These are phyloP conservation scores for Erethizon dorsatum DNA, from an alignment of 2,797 vertebrate genomes.

Conservation along the genomic window DNA sequence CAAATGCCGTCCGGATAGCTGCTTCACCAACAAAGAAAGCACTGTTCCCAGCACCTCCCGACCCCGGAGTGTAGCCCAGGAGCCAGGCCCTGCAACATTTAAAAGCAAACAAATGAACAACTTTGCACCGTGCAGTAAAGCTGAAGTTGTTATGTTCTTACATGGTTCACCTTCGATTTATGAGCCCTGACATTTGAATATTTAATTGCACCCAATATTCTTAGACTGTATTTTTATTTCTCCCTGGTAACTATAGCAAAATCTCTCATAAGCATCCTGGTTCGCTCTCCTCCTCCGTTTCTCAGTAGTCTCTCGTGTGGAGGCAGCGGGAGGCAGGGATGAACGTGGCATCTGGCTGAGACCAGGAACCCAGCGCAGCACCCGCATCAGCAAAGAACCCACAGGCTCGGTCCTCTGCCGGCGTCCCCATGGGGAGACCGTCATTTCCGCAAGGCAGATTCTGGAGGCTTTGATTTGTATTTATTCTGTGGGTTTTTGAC, in stretches of 20 bases:
- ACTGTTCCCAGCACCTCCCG: neutral
- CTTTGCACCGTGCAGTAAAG: neutral
- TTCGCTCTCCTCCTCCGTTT: neutral
- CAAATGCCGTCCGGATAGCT: conserved; percentile 68
- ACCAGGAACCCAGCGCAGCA: neutral
- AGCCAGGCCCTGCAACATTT: neutral
- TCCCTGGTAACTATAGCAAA: conserved; percentile 22
- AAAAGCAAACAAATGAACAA: neutral
- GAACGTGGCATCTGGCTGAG: neutral
- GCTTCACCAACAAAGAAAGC: conserved; percentile 64
- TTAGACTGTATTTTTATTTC: conserved; percentile 48
- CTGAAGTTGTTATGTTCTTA: neutral
- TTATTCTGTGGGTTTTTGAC: neutral
- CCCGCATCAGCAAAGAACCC: neutral
- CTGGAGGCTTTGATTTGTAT: neutral
- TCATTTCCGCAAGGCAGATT: neutral
- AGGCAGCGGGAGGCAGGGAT: neutral
- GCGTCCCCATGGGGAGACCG: neutral
- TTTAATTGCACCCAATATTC: neutral
- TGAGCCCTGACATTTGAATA: neutral
- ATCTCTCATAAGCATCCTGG: neutral
- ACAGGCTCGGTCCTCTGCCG: neutral
- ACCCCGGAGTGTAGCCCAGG: neutral
- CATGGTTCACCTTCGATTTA: neutral
- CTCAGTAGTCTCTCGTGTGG: neutral